Evolutionary conservation across 35 echinoderm and acorn worm genomes (phyloP), one percentile per base, ranked within the genome.

Genomic region (Stichopus chloronotus): DNA sequence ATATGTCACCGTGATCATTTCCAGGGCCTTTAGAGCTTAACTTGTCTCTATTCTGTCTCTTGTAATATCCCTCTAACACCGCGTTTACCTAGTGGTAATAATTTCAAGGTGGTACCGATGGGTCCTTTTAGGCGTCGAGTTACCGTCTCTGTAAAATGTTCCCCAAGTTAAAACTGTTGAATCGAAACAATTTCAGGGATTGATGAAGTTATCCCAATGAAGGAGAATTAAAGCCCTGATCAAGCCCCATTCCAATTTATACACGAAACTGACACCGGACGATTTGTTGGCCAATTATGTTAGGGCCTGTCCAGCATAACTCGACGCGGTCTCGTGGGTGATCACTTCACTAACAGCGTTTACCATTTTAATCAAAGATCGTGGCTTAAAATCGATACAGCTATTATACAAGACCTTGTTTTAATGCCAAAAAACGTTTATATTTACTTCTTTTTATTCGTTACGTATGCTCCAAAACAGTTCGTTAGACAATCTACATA

Each of bases 161-260:
- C 69, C 22, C 19, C 5, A 74, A 74, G 69, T 74, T 85, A 23
- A 83, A 85, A 56, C 57, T 85, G 16, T 25, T 85, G 55, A 85
- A 85, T 53, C 82, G 82, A 85, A 85, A 85, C 82, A 85, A 85
- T 85, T 85, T 58, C 24, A 7, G 5, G 82, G 58, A 57, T 58
- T 85, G 55, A 85, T 85, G 30, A 85, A 85, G 82, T 58, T 58
- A 53, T 85, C 55, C 57, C 57, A 85, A 85, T 58, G 82, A 85
- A 85, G 57, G 55, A 53, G 55, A 58, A 85, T 85, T 85, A 85
- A 58, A 85, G 82, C 82, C 82, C 82, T 23, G 82, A 85, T 55
- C 55, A 58, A 85, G 82, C 82, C 82, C 57, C 82, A 85, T 85
- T 85, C 57, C 82, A 85, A 85, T 85, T 85, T 85, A 58, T 56